Percentiles rank a stretch among this genome's conserved stretches.
Conservation (phyloP, 2,113 vertebrate genomes). For the Psephotus haematonotus region DNA sequence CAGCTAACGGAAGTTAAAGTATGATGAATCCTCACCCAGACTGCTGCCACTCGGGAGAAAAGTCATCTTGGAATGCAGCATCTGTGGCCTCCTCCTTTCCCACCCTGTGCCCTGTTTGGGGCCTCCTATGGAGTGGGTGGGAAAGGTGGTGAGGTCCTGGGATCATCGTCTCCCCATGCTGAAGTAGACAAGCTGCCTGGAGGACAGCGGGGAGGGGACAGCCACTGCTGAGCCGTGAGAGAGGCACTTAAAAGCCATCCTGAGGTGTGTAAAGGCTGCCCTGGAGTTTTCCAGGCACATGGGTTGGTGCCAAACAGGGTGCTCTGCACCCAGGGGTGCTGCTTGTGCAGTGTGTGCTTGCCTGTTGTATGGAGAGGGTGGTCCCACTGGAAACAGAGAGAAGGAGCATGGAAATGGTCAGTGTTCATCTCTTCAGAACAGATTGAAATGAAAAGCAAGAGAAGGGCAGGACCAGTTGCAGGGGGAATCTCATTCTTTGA, state of each 20-base stretch:
- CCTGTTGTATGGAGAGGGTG: neutral
- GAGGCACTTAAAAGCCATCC: neutral
- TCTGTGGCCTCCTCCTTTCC: neutral
- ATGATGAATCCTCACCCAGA: neutral
- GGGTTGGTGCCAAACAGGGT: neutral
- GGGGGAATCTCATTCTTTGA: neutral
- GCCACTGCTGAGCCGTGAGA: rapidly evolving
- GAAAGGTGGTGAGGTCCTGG: neutral
- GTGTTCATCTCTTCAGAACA: neutral
- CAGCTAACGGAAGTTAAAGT: neutral
- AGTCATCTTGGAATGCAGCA: neutral
- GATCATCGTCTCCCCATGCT: rapidly evolving
- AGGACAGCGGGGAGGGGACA: neutral
- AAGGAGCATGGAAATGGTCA: neutral
- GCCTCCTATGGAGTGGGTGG: neutral
- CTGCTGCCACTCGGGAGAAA: neutral
- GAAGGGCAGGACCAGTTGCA: neutral
- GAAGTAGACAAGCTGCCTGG: neutral
- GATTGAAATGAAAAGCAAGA: neutral
- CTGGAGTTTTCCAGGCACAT: neutral
- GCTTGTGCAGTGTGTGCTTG: neutral
- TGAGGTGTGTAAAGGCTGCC: neutral
- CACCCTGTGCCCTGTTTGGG: neutral
- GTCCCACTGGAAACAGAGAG: neutral
- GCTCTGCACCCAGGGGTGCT: neutral